Base-by-base conservation (phyloP, 1,140 invertebrate genomes). In the Drosophila pallidifrons region DNA sequence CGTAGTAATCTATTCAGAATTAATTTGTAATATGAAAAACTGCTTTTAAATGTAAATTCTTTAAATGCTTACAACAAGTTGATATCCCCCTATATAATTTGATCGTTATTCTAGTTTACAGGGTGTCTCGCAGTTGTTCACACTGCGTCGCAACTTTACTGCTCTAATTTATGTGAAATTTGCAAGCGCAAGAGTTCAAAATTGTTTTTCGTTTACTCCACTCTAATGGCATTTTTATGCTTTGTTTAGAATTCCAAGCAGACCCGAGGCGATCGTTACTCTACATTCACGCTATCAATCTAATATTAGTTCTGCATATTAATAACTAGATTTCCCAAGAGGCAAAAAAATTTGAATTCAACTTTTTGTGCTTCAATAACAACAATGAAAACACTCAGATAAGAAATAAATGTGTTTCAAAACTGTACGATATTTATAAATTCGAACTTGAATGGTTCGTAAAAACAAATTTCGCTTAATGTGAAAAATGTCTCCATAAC, bases 111-210 rank as follows among this genome's bases (percentile, higher is more conserved):
- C 6, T 7, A 41, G 10, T 1, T 13, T 13, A 15, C 51, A 54
- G 30, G n/a, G 51, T 54, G 13, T 35, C 30, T 35, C 0, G 8
- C 1, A 8, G 51, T 35, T 6, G 28, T 13, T 3, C 5, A 32
- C 51, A 8, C 49, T 30, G 4, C 13, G 5, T 5, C 16, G 15
- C 16, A 30, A 15, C 6, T 25, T 20, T 7, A 3, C 1, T 32
- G 32, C 13, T 38, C 41, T 2, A 70, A 58, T 70, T 75, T 70
- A 70, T 70, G 67, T 1, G 58, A 63, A 68, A 63, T 70, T 70
- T 43, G 66, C 66, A 51, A 69, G 66, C 35, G 43, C 28, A 57
- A 49, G 25, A 65, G 49, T 16, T 58, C 10, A 20, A 67, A 67
- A 59, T 28, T 45, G 4, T 5, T 15, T 25, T 61, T 54, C 20